Percentiles rank a stretch among this genome's conserved stretches.
These are phyloP conservation scores for Proterorhinus semilunaris DNA, from an alignment of 2,113 vertebrate species.

Conservation along the genomic window DNA sequence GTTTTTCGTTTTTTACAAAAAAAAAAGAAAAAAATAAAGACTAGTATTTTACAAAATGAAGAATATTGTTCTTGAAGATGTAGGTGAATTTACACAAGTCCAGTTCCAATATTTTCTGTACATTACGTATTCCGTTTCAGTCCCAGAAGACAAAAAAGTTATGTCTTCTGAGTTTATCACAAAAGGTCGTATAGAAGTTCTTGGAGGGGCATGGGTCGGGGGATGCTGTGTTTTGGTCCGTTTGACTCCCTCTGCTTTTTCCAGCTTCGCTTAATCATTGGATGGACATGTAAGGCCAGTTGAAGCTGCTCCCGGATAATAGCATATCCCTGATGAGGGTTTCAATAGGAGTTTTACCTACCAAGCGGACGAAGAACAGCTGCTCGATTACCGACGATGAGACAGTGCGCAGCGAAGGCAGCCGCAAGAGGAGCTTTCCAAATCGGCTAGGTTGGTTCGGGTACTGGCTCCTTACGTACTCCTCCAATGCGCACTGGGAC, in stretches of 20 bases:
- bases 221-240: slow-evolving; percentile 77
- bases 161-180: slow-evolving; percentile 79
- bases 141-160: slow-evolving; percentile 81
- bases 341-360: slow-evolving; percentile 99
- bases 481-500: slow-evolving; percentile 96
- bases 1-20: slow-evolving; percentile 81
- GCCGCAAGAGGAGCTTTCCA: slow-evolving; percentile 94
- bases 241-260: slow-evolving; percentile 72
- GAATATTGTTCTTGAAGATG: slow-evolving; percentile 90
- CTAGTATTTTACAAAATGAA: slow-evolving; percentile 99
- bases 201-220: slow-evolving; percentile 70
- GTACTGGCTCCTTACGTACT: slow-evolving; percentile 97
- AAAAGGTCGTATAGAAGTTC: slow-evolving; percentile 82
- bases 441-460: slow-evolving; percentile 98
- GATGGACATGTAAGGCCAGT: slow-evolving; percentile 99
- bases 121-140: slow-evolving; percentile 93
- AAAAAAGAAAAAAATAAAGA: slow-evolving; percentile 92
- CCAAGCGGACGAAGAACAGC: slow-evolving; percentile 99
- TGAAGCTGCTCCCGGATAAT: slow-evolving; percentile 99
- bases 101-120: slow-evolving; percentile 92
- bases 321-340: slow-evolving; percentile 99
- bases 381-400: slow-evolving; percentile 98
- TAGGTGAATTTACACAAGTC: slow-evolving; percentile 90
- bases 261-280: slow-evolving; percentile 89
- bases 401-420: slow-evolving; percentile 94